Base-by-base conservation (phyloP, 2,888 invertebrate species). In the Esperia sulphurella region DNA sequence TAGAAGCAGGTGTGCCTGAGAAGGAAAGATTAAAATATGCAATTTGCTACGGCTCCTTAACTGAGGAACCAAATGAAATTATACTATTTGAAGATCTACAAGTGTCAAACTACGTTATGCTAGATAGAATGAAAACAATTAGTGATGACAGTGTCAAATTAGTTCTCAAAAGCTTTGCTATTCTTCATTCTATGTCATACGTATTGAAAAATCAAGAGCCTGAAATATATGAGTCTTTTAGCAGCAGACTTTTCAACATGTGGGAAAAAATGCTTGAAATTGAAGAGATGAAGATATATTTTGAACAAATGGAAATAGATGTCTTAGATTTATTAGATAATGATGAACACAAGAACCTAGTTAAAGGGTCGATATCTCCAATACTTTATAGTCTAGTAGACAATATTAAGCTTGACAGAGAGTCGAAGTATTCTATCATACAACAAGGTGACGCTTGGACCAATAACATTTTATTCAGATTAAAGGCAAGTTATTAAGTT, bases 81-180 rank as follows among this genome's bases (percentile, higher is more conserved):
- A 62, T 79, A 13, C 46, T 76, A 10, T 49, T 79, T 12, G 74
- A 76, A 61, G 79, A 79, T 53, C 52, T 79, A 6, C 58, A 48
- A 4, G 56, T 53, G 0, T 47, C 48, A 6, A 53, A 59, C 29
- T 72, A 57, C 46, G 38, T 45, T 8, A 71, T 75, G 58, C 41
- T 71, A 0, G 64, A 75, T 42, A 65, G 63, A 57, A 57, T 65
- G 3, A 41, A 38, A 10, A 38, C 52, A 5, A 33, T 49, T 6
- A 42, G 30, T 3, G 31, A 49, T 30, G 40, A 35, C n/a, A 45
- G 30, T 33, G 52, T 77, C 0, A 67, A 52, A 57, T 44, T 70
- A 0, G 53, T 61, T 0, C 44, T 78, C 0, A 67, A 65, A 49
- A 62, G 60, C 35, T 63, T 75, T 38, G 71, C 74, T 4, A 54